phyloP scores from a whole-genome alignment of 2,888 invertebrate genomes.

The Anodontia alba region DNA sequence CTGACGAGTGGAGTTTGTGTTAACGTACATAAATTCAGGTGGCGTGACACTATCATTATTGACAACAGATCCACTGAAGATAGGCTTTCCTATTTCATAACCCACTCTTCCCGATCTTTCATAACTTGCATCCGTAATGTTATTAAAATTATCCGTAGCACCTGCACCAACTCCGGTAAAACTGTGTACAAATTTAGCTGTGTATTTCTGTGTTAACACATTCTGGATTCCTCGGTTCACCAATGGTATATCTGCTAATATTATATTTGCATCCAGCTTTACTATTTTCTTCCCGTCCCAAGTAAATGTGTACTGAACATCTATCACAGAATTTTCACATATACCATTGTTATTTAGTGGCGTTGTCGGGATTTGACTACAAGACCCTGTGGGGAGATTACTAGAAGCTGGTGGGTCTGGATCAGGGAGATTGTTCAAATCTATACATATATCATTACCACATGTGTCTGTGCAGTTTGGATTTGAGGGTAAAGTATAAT shows the following conservation, averaged over 20 bases:
- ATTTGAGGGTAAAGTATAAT: slow-evolving; percentile 55
- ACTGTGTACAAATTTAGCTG: slow-evolving; percentile 68
- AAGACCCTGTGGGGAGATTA: slow-evolving; percentile 64
- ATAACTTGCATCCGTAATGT: slow-evolving; percentile 55
- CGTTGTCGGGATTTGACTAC: slow-evolving; percentile 68
- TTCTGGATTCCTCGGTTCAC: slow-evolving; percentile 25
- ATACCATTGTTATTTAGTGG: slow-evolving; percentile 48
- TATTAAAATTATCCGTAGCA: slow-evolving; percentile 66
- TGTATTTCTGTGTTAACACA: slow-evolving; percentile 73
- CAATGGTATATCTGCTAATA: slow-evolving; percentile 71
- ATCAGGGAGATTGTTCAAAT: slow-evolving; percentile 42
- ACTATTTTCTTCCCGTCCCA: slow-evolving; percentile 75
- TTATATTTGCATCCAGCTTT: slow-evolving; percentile 72
- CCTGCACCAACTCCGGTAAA: slow-evolving; percentile 40
- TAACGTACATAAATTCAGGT: slow-evolving; percentile 62
- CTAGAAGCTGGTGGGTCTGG: slow-evolving; percentile 29
- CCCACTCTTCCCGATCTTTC: slow-evolving; percentile 77
- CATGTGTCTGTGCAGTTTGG: slow-evolving; percentile 62
- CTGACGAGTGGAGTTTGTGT: slow-evolving; percentile 67
- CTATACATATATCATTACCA: slow-evolving; percentile 61
- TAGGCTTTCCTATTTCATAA: slow-evolving; percentile 72
- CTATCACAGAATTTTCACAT: slow-evolving; percentile 78
- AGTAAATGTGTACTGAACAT: slow-evolving; percentile 77
- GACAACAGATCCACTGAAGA: slow-evolving; percentile 73
- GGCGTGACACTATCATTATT: slow-evolving; percentile 54